These are phyloP conservation scores for Procavia capensis DNA, from an alignment of 2,113 vertebrate species.

Conservation along the genomic window DNA sequence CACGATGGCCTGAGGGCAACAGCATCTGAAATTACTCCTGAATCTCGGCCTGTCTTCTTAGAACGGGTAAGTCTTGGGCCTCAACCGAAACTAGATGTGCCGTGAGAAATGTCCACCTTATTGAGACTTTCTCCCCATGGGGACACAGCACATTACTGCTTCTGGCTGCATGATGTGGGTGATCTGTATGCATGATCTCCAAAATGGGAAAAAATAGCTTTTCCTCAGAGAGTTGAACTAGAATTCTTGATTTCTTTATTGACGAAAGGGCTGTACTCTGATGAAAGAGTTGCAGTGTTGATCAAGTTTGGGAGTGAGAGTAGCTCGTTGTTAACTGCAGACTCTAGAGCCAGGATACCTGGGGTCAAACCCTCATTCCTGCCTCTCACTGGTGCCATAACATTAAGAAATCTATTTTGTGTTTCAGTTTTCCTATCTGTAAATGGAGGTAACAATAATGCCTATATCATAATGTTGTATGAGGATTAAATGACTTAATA, in stretches of 20 bases:
- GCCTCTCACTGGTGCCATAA: not conserved
- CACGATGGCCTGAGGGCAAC: not conserved
- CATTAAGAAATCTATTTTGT: not conserved
- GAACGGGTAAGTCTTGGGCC: not conserved
- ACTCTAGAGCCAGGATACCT: not conserved
- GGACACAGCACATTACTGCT: not conserved
- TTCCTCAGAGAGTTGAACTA: not conserved
- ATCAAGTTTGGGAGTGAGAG: not conserved
- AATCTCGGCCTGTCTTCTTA: not conserved
- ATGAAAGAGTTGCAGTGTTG: not conserved
- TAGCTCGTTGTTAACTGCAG: not conserved
- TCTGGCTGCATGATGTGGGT: not conserved
- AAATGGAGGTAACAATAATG: not conserved
- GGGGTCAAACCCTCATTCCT: not conserved
- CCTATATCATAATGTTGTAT: not conserved
- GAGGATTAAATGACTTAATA: not conserved
- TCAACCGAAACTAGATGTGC: not conserved
- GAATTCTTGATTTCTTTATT: not conserved
- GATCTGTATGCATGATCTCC: not conserved
- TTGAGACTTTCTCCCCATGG: not conserved
- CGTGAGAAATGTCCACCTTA: not conserved
- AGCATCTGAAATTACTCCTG: not conserved
- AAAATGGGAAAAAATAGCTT: not conserved
- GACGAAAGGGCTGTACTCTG: not conserved
- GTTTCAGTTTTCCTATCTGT: not conserved